Conservation (phyloP, 2,888 invertebrate species). For the Acrocyrtus sp. region DNA sequence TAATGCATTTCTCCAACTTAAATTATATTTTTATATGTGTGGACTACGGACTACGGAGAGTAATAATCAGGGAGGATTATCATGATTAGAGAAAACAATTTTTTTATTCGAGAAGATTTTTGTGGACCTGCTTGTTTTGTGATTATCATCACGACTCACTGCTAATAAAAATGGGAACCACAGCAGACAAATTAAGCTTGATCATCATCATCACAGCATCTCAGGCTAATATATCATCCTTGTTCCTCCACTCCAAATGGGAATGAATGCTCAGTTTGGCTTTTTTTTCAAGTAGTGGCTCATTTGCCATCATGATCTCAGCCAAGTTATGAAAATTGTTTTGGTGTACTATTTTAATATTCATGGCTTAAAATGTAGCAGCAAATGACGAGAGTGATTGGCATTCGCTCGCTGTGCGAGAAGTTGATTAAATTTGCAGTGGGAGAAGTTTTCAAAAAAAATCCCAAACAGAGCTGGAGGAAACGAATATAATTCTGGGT, state of each 20-base stretch:
- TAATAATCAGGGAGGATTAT: slow-evolving; percentile 1
- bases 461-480: too few species aligned
- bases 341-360: too few species aligned
- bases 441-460: too few species aligned
- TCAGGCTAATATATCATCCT: too few species aligned
- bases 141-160: slow-evolving; percentile 38
- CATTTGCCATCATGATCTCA: too few species aligned
- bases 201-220: neutral
- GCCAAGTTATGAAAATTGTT: too few species aligned
- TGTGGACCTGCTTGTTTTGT: slow-evolving; percentile 20
- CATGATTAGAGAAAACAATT: neutral
- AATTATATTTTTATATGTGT: too few species aligned
- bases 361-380: too few species aligned
- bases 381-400: neutral
- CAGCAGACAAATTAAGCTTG: slow-evolving; percentile 25
- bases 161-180: slow-evolving; percentile 34
- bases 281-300: too few species aligned
- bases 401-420: neutral
- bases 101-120: too few species aligned
- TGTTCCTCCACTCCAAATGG: too few species aligned
- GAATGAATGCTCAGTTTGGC: too few species aligned
- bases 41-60: neutral
- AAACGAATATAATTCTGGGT: slow-evolving; percentile 20
- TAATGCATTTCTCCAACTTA: neutral
- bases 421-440: neutral